Conservation (phyloP, 2,888 invertebrate species). For the Pseudococcus viburni region DNA sequence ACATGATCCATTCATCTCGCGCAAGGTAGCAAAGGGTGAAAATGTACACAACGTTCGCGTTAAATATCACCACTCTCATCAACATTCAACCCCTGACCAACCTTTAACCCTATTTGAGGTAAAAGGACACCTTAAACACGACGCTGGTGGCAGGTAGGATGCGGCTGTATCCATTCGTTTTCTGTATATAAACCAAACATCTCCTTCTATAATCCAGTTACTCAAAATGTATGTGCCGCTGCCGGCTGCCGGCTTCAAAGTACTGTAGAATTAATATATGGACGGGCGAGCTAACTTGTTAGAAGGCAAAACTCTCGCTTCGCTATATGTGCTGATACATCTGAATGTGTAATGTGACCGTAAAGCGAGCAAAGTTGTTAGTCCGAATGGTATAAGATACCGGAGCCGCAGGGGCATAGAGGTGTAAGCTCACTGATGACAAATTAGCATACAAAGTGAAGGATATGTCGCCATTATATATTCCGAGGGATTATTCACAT, state of each 20-base stretch:
- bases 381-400: slow-evolving; percentile 35
- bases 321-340: slow-evolving; percentile 59
- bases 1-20: slow-evolving; percentile 1
- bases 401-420: slow-evolving; percentile 37
- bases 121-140: slow-evolving; percentile 26
- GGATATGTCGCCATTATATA: slow-evolving; percentile 65
- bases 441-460: slow-evolving; percentile 66
- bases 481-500: slow-evolving; percentile 61
- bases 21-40: background rate
- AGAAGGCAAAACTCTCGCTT: slow-evolving; percentile 31
- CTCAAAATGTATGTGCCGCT: slow-evolving; percentile 28
- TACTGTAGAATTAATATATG: slow-evolving; percentile 58
- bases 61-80: slow-evolving; percentile 21
- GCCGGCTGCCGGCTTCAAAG: slow-evolving; percentile 48
- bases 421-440: slow-evolving; percentile 65
- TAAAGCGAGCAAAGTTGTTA: slow-evolving; percentile 58
- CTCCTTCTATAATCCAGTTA: slow-evolving; percentile 62
- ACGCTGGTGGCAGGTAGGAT: background rate
- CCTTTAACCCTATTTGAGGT: slow-evolving; percentile 53
- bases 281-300: slow-evolving; percentile 43
- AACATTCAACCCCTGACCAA: slow-evolving; percentile 52
- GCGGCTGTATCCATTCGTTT: background rate
- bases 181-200: slow-evolving; percentile 37
- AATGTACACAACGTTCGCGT: background rate
- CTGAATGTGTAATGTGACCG: slow-evolving; percentile 65